Evolutionary conservation across 2,888 invertebrate genomes (phyloP), one percentile per base, ranked within the genome.

Genomic region (Scrobipalpa atriplicella): DNA sequence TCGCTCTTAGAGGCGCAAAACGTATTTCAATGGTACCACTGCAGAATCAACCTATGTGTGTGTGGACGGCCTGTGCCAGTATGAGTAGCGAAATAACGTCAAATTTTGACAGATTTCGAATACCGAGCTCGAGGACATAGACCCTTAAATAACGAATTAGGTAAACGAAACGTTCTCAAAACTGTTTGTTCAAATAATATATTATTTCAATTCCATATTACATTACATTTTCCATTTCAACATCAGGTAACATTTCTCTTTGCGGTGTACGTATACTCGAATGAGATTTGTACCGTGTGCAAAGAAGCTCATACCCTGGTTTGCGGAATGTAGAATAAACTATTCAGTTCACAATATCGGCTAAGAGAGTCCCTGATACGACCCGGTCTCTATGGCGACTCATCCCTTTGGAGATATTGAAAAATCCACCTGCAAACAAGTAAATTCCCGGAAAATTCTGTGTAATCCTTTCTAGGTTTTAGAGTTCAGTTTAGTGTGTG

Each of bases 321-420:
- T 82, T 83, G 73, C 74, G 78, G 83, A 81, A 87, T 88, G 73
- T 74, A 78, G 83, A 81, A 87, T 88, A 86, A 83, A 87, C 87
- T 88, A 88, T 89, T 88, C 84, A 87, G 78, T 80, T 85, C 82
- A 81, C 82, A 83, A 83, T 86, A 90, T 87, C 85, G 83, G 87
- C 88, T 87, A 75, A 87, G 80, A 85, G 86, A 83, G 86, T 83
- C 78, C 80, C 90, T 85, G 89, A 86, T 85, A 80, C 82, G 85
- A 86, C 86, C 79, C 81, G 79, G 86, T 90, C 74, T 80, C 88
- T 83, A 87, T 90, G 88, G 75, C 84, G 78, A 89, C 85, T 81
- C 79, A 84, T 82, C 86, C 84, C 73, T 74, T 74, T 74, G 72
- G 70, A 71, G 70, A 74, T 75, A 72, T 69, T 62, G 60, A 68